Evolutionary conservation across 2,888 invertebrate species (phyloP).

Genomic region (Parthenolecanium corni): DNA sequence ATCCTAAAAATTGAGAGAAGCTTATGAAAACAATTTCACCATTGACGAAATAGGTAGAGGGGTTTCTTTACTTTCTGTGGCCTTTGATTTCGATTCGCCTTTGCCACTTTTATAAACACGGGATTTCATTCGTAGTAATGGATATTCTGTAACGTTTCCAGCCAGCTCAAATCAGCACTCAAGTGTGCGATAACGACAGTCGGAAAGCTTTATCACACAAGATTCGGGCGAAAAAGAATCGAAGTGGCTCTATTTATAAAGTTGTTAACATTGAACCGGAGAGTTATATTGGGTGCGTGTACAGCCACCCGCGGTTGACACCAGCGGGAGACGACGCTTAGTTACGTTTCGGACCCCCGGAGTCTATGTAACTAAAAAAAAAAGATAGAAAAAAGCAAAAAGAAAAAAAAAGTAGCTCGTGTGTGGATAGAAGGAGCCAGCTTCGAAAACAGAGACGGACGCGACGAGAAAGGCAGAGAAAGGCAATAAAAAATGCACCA

Average conservation of each 20-base stretch:
- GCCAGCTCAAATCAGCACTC: slow-evolving; percentile 6
- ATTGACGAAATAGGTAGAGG: no score
- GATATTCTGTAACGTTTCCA: no score
- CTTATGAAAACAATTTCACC: no score
- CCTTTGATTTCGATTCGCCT: no score
- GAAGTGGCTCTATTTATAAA: slow-evolving; percentile 26
- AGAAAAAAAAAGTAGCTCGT: slow-evolving; percentile 21
- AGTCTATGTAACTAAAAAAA: slow-evolving; percentile 3
- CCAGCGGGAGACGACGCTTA: slow-evolving; percentile 23
- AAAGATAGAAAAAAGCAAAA: no score
- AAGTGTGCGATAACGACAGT: slow-evolving; percentile 1
- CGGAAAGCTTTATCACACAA: slow-evolving; percentile 5
- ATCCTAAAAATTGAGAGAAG: no score
- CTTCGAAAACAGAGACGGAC: no score
- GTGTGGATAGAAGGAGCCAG: background rate
- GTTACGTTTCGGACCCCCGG: slow-evolving; percentile 24
- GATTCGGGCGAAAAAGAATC: slow-evolving; percentile 11
- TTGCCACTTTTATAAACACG: no score
- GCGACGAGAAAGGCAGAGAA: no score
- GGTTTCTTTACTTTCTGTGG: no score
- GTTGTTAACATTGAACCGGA: slow-evolving; percentile 26
- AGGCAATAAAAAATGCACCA: no score
- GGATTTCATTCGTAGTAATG: no score
- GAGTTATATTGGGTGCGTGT: slow-evolving; percentile 24
- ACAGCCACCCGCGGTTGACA: slow-evolving; percentile 26